phyloP scores from a whole-genome alignment of 1,140 invertebrate species.

The Bombus impatiens region DNA sequence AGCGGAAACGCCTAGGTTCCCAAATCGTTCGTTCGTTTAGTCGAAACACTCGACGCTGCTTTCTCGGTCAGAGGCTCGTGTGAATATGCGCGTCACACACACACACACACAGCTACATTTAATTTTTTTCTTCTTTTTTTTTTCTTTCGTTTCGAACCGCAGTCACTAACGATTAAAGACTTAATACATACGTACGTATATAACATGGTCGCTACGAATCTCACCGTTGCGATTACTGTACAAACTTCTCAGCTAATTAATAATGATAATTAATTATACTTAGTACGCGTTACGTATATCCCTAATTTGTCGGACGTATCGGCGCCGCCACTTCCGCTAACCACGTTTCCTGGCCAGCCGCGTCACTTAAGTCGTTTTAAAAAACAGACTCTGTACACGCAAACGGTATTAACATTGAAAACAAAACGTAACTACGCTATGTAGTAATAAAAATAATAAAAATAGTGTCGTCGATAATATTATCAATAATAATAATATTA shows the following conservation, averaged over 20 bases:
- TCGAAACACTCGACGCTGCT: background rate
- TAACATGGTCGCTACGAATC: slow-evolving; percentile 62
- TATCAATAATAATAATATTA: slow-evolving; percentile 32
- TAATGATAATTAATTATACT: slow-evolving; percentile 71
- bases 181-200: slow-evolving; percentile 67
- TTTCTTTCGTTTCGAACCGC: background rate
- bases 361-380: slow-evolving; percentile 54
- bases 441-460: slow-evolving; percentile 42
- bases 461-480: slow-evolving; percentile 52
- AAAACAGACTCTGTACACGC: background rate
- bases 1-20: slow-evolving; percentile 13
- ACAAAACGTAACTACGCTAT: slow-evolving; percentile 73
- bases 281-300: slow-evolving; percentile 75
- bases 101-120: background rate
- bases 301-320: slow-evolving; percentile 79
- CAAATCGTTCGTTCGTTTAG: slow-evolving; percentile 24
- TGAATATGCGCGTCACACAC: background rate
- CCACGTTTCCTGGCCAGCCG: slow-evolving; percentile 53
- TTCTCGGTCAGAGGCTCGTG: background rate
- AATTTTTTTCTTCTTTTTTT: background rate
- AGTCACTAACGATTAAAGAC: slow-evolving; percentile 60
- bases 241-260: slow-evolving; percentile 58
- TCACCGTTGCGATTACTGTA: slow-evolving; percentile 56
- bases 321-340: slow-evolving; percentile 74
- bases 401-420: slow-evolving; percentile 70